These are phyloP conservation scores for Drosophila ezoana DNA, from an alignment of 2,888 invertebrate genomes.

Conservation along the genomic window DNA sequence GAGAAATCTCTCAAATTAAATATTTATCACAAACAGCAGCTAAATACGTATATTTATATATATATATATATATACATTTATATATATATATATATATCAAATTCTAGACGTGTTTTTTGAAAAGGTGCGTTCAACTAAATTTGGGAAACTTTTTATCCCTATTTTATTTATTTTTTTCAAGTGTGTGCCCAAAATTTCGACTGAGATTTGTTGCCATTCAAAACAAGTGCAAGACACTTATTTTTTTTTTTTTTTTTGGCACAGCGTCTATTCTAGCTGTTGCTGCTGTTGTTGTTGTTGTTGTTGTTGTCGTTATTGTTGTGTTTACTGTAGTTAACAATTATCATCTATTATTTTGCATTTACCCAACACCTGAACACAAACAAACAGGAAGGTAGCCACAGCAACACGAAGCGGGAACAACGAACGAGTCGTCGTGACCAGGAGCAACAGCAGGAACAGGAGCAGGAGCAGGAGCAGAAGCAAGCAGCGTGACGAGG, in stretches of 20 bases:
- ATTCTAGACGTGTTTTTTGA: constrained; percentile 28
- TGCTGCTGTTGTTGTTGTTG: constrained; percentile 7
- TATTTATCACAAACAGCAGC: constrained; percentile 4
- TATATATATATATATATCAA: not conserved
- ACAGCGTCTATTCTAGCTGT: constrained; percentile 9
- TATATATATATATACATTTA: not conserved
- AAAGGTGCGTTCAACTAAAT: constrained; percentile 33
- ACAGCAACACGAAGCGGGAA: constrained; percentile 58
- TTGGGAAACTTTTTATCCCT: not conserved
- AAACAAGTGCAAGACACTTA: constrained; percentile 29
- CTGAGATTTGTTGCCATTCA: constrained; percentile 30
- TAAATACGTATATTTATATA: not conserved
- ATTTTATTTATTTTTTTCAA: constrained; percentile 14
- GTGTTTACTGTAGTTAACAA: constrained; percentile 20
- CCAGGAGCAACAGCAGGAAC: constrained; percentile 16
- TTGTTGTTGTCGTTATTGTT: constrained; percentile 10
- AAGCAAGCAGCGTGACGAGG: constrained; percentile 9
- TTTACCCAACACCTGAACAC: constrained; percentile 46
- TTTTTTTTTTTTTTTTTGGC: not conserved
- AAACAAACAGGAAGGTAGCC: constrained; percentile 49
- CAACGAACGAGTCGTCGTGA: constrained; percentile 43
- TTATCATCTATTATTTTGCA: constrained; percentile 50
- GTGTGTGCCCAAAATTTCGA: constrained; percentile 40
- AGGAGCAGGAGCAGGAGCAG: constrained; percentile 12
- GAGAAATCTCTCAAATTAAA: constrained; percentile 2